Evolutionary conservation across 1,140 invertebrate species (phyloP).

Genomic region (Drosophila gunungcola): DNA sequence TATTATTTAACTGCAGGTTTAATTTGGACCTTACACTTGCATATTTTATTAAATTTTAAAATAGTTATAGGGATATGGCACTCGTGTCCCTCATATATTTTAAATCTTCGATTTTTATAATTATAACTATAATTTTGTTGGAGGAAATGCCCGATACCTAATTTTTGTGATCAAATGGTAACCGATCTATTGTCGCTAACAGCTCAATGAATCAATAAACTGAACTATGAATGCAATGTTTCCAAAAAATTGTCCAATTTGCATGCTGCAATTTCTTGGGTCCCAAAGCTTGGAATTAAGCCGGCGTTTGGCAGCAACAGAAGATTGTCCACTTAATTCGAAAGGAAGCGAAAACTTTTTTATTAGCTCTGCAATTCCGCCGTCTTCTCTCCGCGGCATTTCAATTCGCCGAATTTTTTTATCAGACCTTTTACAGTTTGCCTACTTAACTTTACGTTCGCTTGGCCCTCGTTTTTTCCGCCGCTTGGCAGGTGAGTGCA

Average conservation of each 20-base stretch:
- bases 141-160: too few relatives aligned
- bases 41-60: too few relatives aligned
- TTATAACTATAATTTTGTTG: too few relatives aligned
- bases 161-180: too few relatives aligned
- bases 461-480: constrained; percentile 23
- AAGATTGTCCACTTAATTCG: constrained; percentile 56
- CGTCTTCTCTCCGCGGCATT: constrained; percentile 28
- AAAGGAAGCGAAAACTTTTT: constrained; percentile 54
- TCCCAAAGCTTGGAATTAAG: constrained; percentile 45
- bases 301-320: constrained; percentile 44
- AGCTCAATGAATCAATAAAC: constrained; percentile 43
- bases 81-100: too few relatives aligned
- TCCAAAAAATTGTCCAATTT: constrained; percentile 31
- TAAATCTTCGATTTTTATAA: too few relatives aligned
- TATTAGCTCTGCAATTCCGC: constrained; percentile 57
- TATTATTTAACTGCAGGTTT: too few relatives aligned
- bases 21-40: too few relatives aligned
- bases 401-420: constrained; percentile 61
- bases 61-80: too few relatives aligned
- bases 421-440: constrained; percentile 70
- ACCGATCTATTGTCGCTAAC: background rate
- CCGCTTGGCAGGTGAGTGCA: constrained; percentile 40
- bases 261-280: constrained; percentile 14
- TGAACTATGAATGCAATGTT: constrained; percentile 17
- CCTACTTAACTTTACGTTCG: constrained; percentile 60